Conservation (phyloP, 2,113 vertebrate genomes). For the Taxidea taxus region DNA sequence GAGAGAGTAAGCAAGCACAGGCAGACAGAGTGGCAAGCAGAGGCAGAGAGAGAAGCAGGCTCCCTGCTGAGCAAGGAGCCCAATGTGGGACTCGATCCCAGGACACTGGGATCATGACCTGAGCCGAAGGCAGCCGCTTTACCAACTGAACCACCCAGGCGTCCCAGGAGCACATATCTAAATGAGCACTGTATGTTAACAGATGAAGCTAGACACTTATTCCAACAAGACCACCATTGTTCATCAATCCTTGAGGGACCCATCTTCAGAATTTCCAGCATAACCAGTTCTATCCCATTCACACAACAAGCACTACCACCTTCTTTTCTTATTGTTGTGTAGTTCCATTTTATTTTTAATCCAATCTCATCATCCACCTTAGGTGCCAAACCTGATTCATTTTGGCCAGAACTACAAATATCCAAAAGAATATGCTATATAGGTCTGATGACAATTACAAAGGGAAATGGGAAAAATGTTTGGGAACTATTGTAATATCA, state of each 20-base stretch:
- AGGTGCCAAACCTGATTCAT: neutral
- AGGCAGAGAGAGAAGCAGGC: no score
- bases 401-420: neutral
- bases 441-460: neutral
- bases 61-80: no score
- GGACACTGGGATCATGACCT: no score
- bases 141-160: no score
- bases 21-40: no score
- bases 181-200: neutral
- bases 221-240: neutral
- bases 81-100: no score
- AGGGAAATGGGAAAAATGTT: neutral
- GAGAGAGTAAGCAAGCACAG: no score
- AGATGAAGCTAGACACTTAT: neutral
- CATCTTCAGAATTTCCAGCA: neutral
- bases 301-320: neutral
- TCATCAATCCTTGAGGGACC: neutral
- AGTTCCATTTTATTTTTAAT: neutral
- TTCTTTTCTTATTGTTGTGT: neutral
- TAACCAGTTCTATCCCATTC: neutral
- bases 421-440: neutral
- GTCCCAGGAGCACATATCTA: neutral
- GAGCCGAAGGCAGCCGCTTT: no score
- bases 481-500: neutral
- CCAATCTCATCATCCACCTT: neutral